Base-by-base conservation (phyloP, 1,140 invertebrate genomes). In the Panulirus ornatus region DNA sequence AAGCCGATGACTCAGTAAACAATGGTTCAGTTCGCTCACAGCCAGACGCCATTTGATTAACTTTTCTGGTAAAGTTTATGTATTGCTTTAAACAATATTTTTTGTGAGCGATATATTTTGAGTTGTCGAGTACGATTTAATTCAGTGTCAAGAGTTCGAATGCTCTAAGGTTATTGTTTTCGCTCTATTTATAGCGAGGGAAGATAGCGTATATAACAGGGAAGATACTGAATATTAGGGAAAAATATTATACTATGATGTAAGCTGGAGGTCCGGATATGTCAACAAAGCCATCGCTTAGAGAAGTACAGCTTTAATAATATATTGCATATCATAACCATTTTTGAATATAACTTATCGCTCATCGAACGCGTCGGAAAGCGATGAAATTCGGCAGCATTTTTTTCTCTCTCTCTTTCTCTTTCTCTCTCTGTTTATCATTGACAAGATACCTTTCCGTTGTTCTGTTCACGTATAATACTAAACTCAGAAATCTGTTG, bases 11-110 rank as follows among this genome's bases (percentile, higher is more conserved):
- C 42, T 81, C 78, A 22, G 47, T 58, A 51, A 58, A 81, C 78
- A 81, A 81, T 58, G 78, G 58, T 14, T 58, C 47, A 58, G 19
- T 47, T 30, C 36, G 76, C 76, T 38, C 76, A 16, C 76, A 22
- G 42, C 47, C 58, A 47, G 30, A 27, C 78, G 54, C 58, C 78
- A 81, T 81, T 58, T 81, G 27, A 81, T 81, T 81, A 81, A 81
- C 51, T 81, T 42, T 81, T 58, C 44, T 34, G 30, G 44, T 81
- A 81, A 81, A 79, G 76, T 79, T 79, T 79, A 79, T 51, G 42
- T 58, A 47, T 9, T 34, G 51, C 42, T 47, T 51, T 40, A 36
- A 22, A 34, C 36, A 16, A 36, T 58, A 58, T 58, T 19, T 42
- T n/a, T 63, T 63, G n/a, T 19, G 22, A 2, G 58, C 22, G 58